These are phyloP conservation scores for Folsomia manolachei DNA, from an alignment of 2,888 invertebrate genomes.

Conservation along the genomic window DNA sequence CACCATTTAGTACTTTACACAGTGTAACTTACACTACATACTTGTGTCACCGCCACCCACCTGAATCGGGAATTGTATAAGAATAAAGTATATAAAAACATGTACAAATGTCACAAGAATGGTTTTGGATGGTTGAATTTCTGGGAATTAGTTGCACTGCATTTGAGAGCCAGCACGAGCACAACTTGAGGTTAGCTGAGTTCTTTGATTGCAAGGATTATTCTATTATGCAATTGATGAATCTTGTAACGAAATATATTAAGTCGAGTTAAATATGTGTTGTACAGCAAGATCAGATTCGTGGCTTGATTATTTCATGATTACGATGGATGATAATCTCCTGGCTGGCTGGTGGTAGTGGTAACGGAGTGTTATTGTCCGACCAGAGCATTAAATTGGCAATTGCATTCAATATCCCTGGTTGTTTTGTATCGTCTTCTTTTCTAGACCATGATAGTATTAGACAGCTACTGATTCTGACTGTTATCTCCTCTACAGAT, in stretches of 20 bases:
- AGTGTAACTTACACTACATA: neutral
- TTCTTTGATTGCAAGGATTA: neutral
- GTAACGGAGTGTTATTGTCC: constrained; percentile 1
- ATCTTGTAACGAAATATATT: neutral
- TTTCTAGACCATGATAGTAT: too few species aligned
- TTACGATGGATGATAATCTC: too few species aligned
- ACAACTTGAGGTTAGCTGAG: neutral
- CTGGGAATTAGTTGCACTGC: neutral
- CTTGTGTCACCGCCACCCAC: too few species aligned
- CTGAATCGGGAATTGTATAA: neutral
- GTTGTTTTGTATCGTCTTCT: neutral
- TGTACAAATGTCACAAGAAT: neutral
- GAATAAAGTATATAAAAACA: neutral
- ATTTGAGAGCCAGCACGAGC: neutral
- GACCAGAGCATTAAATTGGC: neutral
- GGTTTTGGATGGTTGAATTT: neutral
- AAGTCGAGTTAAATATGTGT: neutral
- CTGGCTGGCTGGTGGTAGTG: neutral
- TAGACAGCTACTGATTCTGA: neutral
- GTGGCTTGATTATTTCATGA: neutral
- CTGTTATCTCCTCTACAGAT: neutral
- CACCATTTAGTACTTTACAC: neutral
- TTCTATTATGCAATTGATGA: constrained; percentile 1
- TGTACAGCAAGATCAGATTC: constrained; percentile 1
- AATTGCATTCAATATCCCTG: neutral